phyloP scores from a whole-genome alignment of 1,140 invertebrate species.

The Steinernema khuongi region DNA sequence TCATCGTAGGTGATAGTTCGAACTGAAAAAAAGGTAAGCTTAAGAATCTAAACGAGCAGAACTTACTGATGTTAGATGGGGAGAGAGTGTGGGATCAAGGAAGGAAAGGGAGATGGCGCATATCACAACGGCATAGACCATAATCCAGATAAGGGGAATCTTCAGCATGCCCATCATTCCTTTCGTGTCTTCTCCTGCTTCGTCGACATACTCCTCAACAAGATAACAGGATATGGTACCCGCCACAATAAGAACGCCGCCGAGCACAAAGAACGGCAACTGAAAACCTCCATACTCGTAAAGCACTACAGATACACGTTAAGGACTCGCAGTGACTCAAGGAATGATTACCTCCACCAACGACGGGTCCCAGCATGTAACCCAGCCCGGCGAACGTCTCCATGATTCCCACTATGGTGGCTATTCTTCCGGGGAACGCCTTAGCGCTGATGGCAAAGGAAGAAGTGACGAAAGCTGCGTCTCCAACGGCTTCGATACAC shows the following conservation, averaged over 20 bases:
- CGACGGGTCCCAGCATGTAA: constrained; percentile 59
- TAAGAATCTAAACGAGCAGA: neutral
- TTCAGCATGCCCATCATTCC: constrained; percentile 35
- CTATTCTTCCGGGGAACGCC: constrained; percentile 81
- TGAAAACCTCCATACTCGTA: constrained; percentile 70
- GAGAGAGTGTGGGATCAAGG: constrained; percentile 54
- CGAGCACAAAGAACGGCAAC: constrained; percentile 77
- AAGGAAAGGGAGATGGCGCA: constrained; percentile 57
- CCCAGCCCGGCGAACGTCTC: constrained; percentile 85
- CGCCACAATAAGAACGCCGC: constrained; percentile 70
- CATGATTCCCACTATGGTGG: constrained; percentile 77
- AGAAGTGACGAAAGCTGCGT: constrained; percentile 82
- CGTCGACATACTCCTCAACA: constrained; percentile 64
- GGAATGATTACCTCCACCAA: constrained; percentile 36
- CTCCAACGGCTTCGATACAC: constrained; percentile 82
- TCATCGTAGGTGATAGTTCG: constrained; percentile 68
- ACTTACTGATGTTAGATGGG: constrained; percentile 47
- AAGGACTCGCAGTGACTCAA: constrained; percentile 16
- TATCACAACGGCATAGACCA: constrained; percentile 51
- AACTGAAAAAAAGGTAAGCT: constrained; percentile 61
- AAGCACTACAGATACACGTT: constrained; percentile 25
- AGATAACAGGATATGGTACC: constrained; percentile 72
- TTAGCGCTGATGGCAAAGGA: constrained; percentile 87
- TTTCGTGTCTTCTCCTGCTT: constrained; percentile 62
- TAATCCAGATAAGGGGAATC: constrained; percentile 36